phyloP scores from a whole-genome alignment of 2,888 invertebrate genomes.

The Xylocampa areola region DNA sequence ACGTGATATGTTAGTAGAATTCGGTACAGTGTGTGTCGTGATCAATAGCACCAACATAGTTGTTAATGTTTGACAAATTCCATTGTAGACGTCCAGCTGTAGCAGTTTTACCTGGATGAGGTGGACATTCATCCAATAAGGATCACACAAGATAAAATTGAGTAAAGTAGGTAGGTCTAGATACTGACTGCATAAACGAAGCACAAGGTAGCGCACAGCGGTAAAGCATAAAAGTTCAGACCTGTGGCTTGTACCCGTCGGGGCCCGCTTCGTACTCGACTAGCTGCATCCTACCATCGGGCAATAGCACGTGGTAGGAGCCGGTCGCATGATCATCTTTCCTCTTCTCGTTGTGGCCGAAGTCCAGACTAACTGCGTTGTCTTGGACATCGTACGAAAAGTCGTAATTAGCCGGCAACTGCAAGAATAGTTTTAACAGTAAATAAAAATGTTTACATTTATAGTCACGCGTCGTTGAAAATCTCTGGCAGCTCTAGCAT shows the following conservation, averaged over 20 bases:
- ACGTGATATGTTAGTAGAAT: slow-evolving; percentile 3
- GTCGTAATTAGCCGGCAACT: slow-evolving; percentile 91
- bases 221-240: slow-evolving; percentile 53
- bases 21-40: too few species aligned
- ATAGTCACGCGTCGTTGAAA: too few species aligned
- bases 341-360: slow-evolving; percentile 91
- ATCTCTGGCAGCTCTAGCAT: too few species aligned
- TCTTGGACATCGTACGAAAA: slow-evolving; percentile 92
- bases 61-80: too few species aligned
- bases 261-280: slow-evolving; percentile 91
- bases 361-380: slow-evolving; percentile 88
- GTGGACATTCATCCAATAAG: too few species aligned
- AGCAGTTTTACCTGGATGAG: too few species aligned
- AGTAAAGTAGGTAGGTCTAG: too few species aligned
- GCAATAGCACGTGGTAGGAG: slow-evolving; percentile 91
- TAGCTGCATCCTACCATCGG: slow-evolving; percentile 91
- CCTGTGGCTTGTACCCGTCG: slow-evolving; percentile 91
- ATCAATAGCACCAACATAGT: too few species aligned
- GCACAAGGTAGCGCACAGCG: slow-evolving; percentile 3
- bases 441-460: background rate
- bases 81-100: too few species aligned
- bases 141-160: too few species aligned
- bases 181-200: too few species aligned
- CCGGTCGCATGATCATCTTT: slow-evolving; percentile 91
- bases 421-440: slow-evolving; percentile 1